Evolutionary conservation across 1,140 invertebrate species (phyloP), one percentile per base, ranked within the genome.

Genomic region (Artemia franciscana): DNA sequence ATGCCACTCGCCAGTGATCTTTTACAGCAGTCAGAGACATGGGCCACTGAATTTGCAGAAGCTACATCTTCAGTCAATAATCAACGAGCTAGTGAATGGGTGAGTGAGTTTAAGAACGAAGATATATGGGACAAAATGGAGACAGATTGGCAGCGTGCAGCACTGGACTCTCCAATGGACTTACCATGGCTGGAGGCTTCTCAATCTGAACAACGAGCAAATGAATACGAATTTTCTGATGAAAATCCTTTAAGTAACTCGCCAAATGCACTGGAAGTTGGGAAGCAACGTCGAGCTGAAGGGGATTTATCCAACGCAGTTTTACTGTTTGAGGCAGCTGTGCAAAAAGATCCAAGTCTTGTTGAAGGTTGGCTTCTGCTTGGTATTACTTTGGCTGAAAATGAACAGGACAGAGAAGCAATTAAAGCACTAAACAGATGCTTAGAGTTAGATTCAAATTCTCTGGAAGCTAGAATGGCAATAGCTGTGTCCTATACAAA

Each of bases 261-360:
- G 67, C 75, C 79, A n/a, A 82, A 91, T 76, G 83, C 90, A 15
- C 80, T 95, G 62, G 82, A 85, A 71, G 84, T 89, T 68, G 94
- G 92, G 0, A 82, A 91, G 69, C 78, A 82, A 67, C 83, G 84
- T 69, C 73, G 96, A 60, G 78, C 81, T 69, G 79, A 80, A 65
- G 92, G 91, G 24, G 92, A 98, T 75, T 80, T 98, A 62, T 87
- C 92, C 18, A 88, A 89, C 67, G 94, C 95, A 24, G 92, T 97
- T 1, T 74, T 98, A 3, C 86, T 92, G 69, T 98, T 98, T 76
- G 95, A 99, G 78, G 88, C 90, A 62, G 92, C 92, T 51, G 88
- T 84, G 5, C 84, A 91, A 71, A 84, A 92, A 71, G 77, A 90
- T 64, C 81, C 85, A 3, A 77, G 84, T 28, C 85, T 89, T 71